phyloP scores from a whole-genome alignment of 2,797 vertebrate genomes.

The Channa striata region DNA sequence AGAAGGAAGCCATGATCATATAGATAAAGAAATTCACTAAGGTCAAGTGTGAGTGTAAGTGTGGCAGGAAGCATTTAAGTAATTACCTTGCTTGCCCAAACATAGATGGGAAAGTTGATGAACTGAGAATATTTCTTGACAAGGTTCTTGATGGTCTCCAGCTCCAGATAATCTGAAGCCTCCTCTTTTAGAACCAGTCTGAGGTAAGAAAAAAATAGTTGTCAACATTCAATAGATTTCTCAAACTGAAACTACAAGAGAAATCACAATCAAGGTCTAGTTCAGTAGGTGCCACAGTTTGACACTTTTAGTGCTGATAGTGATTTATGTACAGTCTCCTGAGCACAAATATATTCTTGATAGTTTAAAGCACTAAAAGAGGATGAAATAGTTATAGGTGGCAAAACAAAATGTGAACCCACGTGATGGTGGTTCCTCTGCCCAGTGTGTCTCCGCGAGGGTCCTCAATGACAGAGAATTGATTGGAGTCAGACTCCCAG shows the following conservation, averaged over 20 bases:
- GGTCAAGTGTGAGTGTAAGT: background rate
- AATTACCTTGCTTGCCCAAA: slow-evolving; percentile 98
- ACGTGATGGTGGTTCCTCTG: slow-evolving; percentile 96
- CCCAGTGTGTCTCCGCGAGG: slow-evolving; percentile 95
- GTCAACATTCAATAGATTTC: slow-evolving; percentile 8
- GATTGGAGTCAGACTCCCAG: slow-evolving; percentile 98
- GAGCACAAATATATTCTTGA: background rate
- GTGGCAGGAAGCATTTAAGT: background rate
- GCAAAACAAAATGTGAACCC: slow-evolving; percentile 62
- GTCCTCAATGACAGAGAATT: slow-evolving; percentile 94
- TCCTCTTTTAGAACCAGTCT: slow-evolving; percentile 98
- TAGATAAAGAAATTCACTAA: background rate
- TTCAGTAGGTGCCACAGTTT: background rate
- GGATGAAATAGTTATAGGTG: background rate
- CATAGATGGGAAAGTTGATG: slow-evolving; percentile 98
- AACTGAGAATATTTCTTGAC: slow-evolving; percentile 98
- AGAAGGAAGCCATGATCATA: slow-evolving; percentile 1
- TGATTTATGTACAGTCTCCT: too few relatives aligned
- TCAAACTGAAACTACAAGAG: background rate
- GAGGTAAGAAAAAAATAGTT: background rate
- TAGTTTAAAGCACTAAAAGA: background rate
- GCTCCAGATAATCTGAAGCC: slow-evolving; percentile 96
- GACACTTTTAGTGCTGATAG: background rate
- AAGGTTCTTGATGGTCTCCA: slow-evolving; percentile 97
- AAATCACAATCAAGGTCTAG: too few relatives aligned